Percentiles rank a stretch among this genome's conserved stretches.
Evolutionary conservation across 2,888 invertebrate genomes (phyloP).

Genomic region (Mesochorus sp.): DNA sequence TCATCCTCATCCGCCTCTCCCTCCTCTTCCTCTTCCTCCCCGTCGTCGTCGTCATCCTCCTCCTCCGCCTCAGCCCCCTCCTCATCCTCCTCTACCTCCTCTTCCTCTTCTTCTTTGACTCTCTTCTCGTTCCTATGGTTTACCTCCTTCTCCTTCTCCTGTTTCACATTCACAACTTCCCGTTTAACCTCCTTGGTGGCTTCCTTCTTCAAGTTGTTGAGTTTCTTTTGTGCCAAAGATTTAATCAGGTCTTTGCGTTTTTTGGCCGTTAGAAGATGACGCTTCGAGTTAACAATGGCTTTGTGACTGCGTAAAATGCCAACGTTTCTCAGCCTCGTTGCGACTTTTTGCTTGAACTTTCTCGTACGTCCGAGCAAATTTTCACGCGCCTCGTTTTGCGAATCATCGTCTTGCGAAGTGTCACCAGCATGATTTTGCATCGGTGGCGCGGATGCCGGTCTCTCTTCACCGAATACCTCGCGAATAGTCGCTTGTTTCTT

Average conservation of each 20-base stretch:
- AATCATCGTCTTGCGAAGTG: conserved; percentile 78
- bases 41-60: too few relatives aligned
- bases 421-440: conserved; percentile 83
- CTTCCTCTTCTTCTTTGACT: conserved; percentile 80
- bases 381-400: conserved; percentile 75
- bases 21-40: conserved; percentile 79
- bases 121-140: too few relatives aligned
- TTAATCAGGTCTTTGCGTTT: conserved; percentile 76
- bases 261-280: conserved; percentile 75
- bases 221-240: conserved; percentile 74
- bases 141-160: too few relatives aligned
- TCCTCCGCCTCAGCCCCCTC: conserved; percentile 69
- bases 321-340: conserved; percentile 77
- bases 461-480: conserved; percentile 91
- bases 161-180: conserved; percentile 74
- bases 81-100: not conserved
- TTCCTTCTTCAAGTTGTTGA: conserved; percentile 67
- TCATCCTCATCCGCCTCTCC: conserved; percentile 81
- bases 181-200: conserved; percentile 73
- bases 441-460: conserved; percentile 92
- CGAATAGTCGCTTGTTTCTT: conserved; percentile 91
- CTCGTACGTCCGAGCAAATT: conserved; percentile 63
- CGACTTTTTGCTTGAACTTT: conserved; percentile 75
- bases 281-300: conserved; percentile 78
- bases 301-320: conserved; percentile 80